Conservation (phyloP, 2,797 vertebrate genomes). For the Acestrorhynchus altus region DNA sequence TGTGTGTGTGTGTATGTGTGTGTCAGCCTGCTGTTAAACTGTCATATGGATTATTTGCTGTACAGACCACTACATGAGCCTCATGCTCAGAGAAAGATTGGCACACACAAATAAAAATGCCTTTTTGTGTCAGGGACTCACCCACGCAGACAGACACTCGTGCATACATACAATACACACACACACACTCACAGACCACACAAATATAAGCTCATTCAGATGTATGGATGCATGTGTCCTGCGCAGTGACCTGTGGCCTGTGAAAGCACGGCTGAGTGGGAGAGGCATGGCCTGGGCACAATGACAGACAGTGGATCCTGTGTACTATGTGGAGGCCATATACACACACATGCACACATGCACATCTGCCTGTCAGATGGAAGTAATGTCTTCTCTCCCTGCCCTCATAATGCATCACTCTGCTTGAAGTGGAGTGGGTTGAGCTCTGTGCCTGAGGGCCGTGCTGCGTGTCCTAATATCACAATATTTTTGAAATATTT, state of each 20-base stretch:
- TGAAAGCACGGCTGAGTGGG: slow-evolving; percentile 33
- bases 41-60: slow-evolving; percentile 14
- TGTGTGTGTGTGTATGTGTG: neutral
- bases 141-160: neutral
- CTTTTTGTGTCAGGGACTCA: slow-evolving; percentile 31
- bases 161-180: neutral
- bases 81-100: slow-evolving; percentile 16
- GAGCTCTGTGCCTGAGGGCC: neutral
- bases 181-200: slow-evolving; percentile 5
- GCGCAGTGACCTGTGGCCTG: slow-evolving; percentile 37
- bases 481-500: too few species aligned
- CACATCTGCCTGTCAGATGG: slow-evolving; percentile 24
- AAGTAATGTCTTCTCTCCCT: slow-evolving; percentile 17
- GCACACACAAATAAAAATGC: slow-evolving; percentile 9
- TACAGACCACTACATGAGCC: neutral
- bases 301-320: slow-evolving; percentile 17
- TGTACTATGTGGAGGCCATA: slow-evolving; percentile 17
- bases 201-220: slow-evolving; percentile 33
- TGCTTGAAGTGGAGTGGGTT: neutral
- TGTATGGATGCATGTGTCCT: slow-evolving; percentile 17
- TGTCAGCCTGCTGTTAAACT: slow-evolving; percentile 8
- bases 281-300: slow-evolving; percentile 31
- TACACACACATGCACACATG: slow-evolving; percentile 8
- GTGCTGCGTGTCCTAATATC: neutral
- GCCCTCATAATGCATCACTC: slow-evolving; percentile 7